These are phyloP conservation scores for Dendrocincla tyrannina DNA, from an alignment of 2,797 vertebrate species.

Conservation along the genomic window DNA sequence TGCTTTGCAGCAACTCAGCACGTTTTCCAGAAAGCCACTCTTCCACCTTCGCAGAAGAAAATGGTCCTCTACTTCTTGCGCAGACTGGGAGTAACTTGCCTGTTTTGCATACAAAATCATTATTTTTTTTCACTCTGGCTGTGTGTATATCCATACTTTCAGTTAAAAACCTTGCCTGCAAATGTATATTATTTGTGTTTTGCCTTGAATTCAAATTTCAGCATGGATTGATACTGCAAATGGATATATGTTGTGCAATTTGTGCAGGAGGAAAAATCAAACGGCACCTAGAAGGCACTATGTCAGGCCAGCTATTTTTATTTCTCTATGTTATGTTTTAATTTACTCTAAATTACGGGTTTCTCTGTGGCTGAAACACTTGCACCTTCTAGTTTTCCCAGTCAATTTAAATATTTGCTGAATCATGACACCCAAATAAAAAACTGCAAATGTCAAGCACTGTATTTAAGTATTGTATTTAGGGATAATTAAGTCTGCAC, in stretches of 20 bases:
- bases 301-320: neutral
- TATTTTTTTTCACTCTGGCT: neutral
- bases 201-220: neutral
- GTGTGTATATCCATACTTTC: neutral
- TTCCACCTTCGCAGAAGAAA: neutral
- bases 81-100: neutral
- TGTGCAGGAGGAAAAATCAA: neutral
- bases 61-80: neutral
- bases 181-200: rapidly evolving
- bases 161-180: neutral
- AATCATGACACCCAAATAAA: neutral
- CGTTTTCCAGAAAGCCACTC: neutral
- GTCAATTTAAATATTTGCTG: neutral
- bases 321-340: neutral
- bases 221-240: neutral
- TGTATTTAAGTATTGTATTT: neutral
- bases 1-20: neutral
- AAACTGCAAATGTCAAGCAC: neutral
- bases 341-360: neutral
- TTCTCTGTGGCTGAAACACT: neutral
- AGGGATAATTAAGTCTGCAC: neutral
- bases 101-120: neutral
- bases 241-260: neutral
- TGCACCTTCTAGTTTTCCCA: rapidly evolving
- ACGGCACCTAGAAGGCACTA: neutral